phyloP scores from a whole-genome alignment of 2,113 vertebrate species.

The Coregonus clupeaformis region DNA sequence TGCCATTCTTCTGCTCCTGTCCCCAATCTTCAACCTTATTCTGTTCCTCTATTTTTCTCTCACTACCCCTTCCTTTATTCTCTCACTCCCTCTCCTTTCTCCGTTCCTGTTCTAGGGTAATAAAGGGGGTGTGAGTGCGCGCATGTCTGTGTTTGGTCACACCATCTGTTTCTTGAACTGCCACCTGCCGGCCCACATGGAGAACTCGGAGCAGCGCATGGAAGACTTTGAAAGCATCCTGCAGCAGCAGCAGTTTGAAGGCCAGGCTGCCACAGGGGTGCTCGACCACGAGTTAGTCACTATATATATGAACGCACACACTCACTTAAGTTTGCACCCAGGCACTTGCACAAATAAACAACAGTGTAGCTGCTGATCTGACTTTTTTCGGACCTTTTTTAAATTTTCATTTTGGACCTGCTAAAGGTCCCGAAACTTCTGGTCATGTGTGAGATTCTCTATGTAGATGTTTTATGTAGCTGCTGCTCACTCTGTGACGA shows the following conservation, averaged over 20 bases:
- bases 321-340: background rate
- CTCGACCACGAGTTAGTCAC: conserved; percentile 91
- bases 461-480: no score
- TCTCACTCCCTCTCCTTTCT: background rate
- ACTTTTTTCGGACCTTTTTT: no score
- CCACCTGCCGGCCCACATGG: conserved; percentile 96
- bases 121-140: conserved; percentile 92
- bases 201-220: conserved; percentile 93
- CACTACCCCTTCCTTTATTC: conserved; percentile 3
- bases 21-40: background rate
- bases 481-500: no score
- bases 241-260: conserved; percentile 95
- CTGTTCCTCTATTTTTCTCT: background rate
- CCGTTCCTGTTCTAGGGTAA: conserved; percentile 80
- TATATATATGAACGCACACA: background rate
- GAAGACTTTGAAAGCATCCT: conserved; percentile 97
- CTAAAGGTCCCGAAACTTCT: no score
- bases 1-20: background rate
- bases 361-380: no score
- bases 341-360: conserved; percentile 2
- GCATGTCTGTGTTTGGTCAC: conserved; percentile 89
- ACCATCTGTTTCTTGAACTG: conserved; percentile 98
- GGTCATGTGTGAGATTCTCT: no score
- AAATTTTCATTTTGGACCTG: no score
- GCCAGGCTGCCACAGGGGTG: conserved; percentile 82